phyloP scores from a whole-genome alignment of 2,888 invertebrate genomes.

The Camptogramma bilineatum region DNA sequence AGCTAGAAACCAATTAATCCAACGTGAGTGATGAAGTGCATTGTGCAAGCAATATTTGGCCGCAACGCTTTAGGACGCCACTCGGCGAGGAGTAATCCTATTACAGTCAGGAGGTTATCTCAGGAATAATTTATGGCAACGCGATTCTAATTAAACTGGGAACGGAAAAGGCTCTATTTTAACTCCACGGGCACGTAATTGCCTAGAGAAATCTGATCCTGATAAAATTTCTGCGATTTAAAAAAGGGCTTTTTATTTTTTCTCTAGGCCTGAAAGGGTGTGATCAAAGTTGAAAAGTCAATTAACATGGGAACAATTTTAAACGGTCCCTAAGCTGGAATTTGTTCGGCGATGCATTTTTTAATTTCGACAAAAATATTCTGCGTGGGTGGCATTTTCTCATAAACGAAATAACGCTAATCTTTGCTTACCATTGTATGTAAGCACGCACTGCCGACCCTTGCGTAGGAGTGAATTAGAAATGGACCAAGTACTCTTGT shows the following conservation, averaged over 20 bases:
- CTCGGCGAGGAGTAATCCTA: conserved; percentile 34
- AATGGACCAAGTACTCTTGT: background rate
- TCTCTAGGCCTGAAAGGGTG: conserved; percentile 10
- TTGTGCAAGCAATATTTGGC: conserved; percentile 48
- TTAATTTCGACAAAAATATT: background rate
- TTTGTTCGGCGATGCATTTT: background rate
- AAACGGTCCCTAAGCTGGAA: background rate
- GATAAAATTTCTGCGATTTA: conserved; percentile 32
- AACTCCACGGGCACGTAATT: conserved; percentile 35
- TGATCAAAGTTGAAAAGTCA: conserved; percentile 28
- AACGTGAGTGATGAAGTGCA: conserved; percentile 60
- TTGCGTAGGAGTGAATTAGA: background rate
- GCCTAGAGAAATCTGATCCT: conserved; percentile 34
- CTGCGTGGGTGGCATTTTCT: background rate
- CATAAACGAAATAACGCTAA: background rate
- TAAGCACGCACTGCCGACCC: background rate
- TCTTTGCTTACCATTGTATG: background rate
- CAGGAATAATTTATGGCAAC: conserved; percentile 38
- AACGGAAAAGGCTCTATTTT: conserved; percentile 36
- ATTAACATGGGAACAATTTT: conserved; percentile 24
- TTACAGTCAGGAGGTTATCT: conserved; percentile 34
- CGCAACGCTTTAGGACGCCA: conserved; percentile 30
- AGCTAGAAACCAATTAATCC: conserved; percentile 62
- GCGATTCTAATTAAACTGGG: conserved; percentile 40
- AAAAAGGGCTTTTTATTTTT: conserved; percentile 33